phyloP scores from a whole-genome alignment of 1,140 invertebrate genomes.

The Lepidurus apus region DNA sequence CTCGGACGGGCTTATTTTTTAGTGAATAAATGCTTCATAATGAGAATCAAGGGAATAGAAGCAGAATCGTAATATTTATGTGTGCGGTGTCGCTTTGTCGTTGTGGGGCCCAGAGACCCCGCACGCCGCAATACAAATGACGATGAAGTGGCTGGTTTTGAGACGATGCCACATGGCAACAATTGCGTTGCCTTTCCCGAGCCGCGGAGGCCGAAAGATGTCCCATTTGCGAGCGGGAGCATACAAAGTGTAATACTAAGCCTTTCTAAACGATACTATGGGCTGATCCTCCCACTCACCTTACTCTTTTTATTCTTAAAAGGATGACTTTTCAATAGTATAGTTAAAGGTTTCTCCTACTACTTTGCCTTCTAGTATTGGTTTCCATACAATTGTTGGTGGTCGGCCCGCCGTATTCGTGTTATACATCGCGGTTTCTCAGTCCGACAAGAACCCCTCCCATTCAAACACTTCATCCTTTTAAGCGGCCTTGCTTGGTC shows the following conservation, averaged over 20 bases:
- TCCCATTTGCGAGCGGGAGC: not conserved
- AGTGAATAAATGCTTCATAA: no score
- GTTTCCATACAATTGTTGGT: not conserved
- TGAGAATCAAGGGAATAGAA: not conserved
- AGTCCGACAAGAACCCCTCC: not conserved
- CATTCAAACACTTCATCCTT: constrained; percentile 22
- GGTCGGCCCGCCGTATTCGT: not conserved
- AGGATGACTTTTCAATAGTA: constrained; percentile 19
- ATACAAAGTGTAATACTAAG: not conserved
- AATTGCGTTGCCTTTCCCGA: not conserved
- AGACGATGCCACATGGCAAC: not conserved
- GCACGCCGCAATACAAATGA: not conserved
- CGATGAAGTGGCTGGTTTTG: constrained; percentile 4
- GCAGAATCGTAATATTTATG: not conserved
- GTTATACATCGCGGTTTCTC: not conserved
- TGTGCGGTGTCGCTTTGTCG: not conserved
- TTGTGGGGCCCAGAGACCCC: not conserved
- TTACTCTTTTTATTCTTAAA: not conserved
- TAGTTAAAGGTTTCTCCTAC: constrained; percentile 10
- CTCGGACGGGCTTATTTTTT: no score
- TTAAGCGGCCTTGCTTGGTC: constrained; percentile 4
- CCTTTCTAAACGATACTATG: not conserved
- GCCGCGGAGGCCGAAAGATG: not conserved
- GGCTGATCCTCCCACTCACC: not conserved
- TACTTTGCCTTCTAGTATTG: not conserved